Evolutionary conservation across 2,888 invertebrate genomes (phyloP).

Genomic region (Drosophila seclusa): DNA sequence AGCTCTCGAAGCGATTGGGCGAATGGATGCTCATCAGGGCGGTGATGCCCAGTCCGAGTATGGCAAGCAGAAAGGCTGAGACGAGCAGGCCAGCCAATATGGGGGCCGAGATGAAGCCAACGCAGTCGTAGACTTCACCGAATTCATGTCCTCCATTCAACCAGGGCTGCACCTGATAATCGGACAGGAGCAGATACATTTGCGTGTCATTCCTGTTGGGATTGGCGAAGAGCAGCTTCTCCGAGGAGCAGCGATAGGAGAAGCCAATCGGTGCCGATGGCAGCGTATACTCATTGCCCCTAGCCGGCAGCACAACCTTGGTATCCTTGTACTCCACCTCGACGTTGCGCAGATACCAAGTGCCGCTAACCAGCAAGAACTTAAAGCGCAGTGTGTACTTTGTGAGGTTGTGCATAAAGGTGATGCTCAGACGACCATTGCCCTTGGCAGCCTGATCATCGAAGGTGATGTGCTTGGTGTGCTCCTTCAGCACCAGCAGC

Average conservation of each 20-base stretch:
- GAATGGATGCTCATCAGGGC: constrained; percentile 97
- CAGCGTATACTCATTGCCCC: constrained; percentile 74
- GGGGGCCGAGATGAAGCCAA: constrained; percentile 95
- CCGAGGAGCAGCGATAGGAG: constrained; percentile 86
- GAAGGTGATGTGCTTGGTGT: constrained; percentile 79
- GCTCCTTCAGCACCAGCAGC: constrained; percentile 69
- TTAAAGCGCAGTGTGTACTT: constrained; percentile 87
- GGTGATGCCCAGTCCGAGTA: constrained; percentile 91
- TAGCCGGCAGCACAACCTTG: constrained; percentile 68
- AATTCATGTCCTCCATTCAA: constrained; percentile 87
- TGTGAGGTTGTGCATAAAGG: constrained; percentile 74
- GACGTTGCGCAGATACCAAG: constrained; percentile 87
- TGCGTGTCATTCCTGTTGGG: constrained; percentile 84
- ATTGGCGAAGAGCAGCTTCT: constrained; percentile 85
- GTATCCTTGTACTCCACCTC: constrained; percentile 86
- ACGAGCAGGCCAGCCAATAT: constrained; percentile 97
- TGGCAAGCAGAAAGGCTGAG: constrained; percentile 90
- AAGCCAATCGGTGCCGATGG: constrained; percentile 86
- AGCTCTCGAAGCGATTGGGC: constrained; percentile 98
- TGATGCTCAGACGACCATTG: constrained; percentile 80
- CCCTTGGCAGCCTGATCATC: constrained; percentile 78
- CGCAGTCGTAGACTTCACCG: constrained; percentile 93
- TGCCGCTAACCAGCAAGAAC: constrained; percentile 85
- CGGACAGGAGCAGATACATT: constrained; percentile 85
- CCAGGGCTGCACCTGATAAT: constrained; percentile 87